phyloP scores from a whole-genome alignment of 1,140 invertebrate species.

The Sipha flava region DNA sequence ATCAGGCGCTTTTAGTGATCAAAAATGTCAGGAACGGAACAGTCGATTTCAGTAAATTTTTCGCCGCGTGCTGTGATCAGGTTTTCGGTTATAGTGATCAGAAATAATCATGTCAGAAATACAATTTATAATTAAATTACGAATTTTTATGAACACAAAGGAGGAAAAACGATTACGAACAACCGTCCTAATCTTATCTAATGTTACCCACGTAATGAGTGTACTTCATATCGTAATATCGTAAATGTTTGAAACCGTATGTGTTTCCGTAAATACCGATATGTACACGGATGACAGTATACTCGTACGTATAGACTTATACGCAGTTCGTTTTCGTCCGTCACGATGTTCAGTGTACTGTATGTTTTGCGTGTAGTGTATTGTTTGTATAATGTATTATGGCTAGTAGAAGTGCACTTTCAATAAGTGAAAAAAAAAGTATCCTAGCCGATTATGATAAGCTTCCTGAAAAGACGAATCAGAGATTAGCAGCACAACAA shows the following conservation, averaged over 20 bases:
- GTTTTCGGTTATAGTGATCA: conserved; percentile 4
- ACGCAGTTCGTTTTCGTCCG: not conserved
- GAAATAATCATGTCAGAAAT: not conserved
- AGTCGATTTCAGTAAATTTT: not conserved
- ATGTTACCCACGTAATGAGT: not conserved
- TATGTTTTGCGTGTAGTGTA: too few species aligned
- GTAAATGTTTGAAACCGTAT: not conserved
- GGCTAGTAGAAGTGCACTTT: not conserved
- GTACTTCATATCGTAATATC: not conserved
- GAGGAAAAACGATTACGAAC: not conserved
- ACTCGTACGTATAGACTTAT: not conserved
- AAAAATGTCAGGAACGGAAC: conserved; percentile 8
- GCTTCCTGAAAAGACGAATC: not conserved
- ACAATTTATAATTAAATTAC: not conserved
- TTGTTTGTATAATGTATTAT: not conserved
- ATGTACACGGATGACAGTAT: not conserved
- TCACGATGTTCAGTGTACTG: not conserved
- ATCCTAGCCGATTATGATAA: not conserved
- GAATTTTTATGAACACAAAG: not conserved
- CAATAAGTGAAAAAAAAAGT: not conserved
- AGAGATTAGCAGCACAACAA: not conserved
- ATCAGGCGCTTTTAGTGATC: conserved; percentile 1
- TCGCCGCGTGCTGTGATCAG: not conserved
- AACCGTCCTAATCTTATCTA: not conserved
- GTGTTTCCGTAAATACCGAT: not conserved